Conservation (phyloP, 2,113 vertebrate genomes). For the Hydrolagus affinis region DNA sequence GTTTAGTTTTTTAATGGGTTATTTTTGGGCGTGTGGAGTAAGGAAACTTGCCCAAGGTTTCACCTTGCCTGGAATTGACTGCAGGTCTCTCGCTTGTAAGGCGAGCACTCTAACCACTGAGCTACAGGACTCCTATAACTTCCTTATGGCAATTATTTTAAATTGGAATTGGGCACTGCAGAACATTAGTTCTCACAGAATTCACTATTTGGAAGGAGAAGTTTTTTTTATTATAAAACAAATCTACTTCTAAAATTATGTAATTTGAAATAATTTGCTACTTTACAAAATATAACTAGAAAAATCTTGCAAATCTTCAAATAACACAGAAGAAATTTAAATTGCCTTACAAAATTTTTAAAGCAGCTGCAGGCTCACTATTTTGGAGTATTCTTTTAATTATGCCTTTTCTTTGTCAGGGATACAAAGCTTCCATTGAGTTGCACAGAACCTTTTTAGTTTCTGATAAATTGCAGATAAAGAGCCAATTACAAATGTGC, state of each 20-base stretch:
- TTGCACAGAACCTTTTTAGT: too few species aligned
- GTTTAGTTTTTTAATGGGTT: too few species aligned
- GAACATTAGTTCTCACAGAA: background rate
- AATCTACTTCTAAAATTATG: background rate
- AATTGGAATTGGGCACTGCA: background rate
- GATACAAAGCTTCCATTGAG: too few species aligned
- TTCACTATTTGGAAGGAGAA: slow-evolving; percentile 1
- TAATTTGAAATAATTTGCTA: background rate
- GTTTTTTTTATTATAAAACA: background rate
- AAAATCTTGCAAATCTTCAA: background rate
- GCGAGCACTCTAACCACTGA: too few species aligned
- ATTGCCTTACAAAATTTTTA: background rate
- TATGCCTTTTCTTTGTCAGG: too few species aligned
- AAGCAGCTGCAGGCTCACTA: too few species aligned
- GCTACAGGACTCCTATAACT: too few species aligned
- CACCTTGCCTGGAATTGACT: too few species aligned
- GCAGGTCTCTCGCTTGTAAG: too few species aligned
- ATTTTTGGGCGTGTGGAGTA: too few species aligned
- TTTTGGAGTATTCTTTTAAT: too few species aligned
- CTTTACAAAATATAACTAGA: background rate
- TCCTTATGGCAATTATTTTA: background rate
- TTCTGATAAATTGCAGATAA: background rate
- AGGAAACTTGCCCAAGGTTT: too few species aligned
- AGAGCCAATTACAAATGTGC: background rate
- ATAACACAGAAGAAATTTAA: slow-evolving; percentile 12